phyloP scores from a whole-genome alignment of 2,888 invertebrate species.

The Galerucella calmariensis region DNA sequence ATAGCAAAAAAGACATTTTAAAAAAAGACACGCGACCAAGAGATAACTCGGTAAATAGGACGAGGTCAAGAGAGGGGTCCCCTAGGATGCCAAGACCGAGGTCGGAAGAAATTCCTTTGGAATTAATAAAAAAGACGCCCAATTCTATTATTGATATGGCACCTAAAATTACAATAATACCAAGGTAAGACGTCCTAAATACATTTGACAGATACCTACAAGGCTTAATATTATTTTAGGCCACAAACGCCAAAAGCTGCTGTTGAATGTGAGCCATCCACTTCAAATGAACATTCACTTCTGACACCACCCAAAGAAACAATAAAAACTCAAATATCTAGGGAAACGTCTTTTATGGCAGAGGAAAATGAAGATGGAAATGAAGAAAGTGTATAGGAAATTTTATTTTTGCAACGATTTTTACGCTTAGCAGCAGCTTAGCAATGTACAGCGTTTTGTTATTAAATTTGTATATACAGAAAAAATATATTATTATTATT shows the following conservation, averaged over 20 bases:
- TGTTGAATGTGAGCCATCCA: conserved; percentile 45
- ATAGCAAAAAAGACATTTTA: conserved; percentile 48
- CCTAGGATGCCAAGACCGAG: conserved; percentile 78
- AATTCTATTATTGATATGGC: conserved; percentile 65
- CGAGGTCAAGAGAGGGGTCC: conserved; percentile 77
- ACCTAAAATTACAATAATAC: conserved; percentile 62
- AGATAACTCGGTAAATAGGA: conserved; percentile 50
- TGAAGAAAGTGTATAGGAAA: conserved; percentile 27
- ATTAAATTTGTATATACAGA: conserved; percentile 26
- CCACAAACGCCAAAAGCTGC: conserved; percentile 64
- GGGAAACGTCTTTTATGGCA: conserved; percentile 84
- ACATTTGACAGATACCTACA: too few relatives aligned
- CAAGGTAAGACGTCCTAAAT: conserved; percentile 53
- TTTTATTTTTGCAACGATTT: conserved; percentile 23
- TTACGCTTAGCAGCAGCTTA: conserved; percentile 18
- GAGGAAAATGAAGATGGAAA: conserved; percentile 64
- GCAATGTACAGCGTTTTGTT: conserved; percentile 25
- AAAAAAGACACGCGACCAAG: conserved; percentile 47
- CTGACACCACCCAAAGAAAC: conserved; percentile 42
- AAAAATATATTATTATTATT: conserved; percentile 16
- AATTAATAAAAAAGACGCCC: conserved; percentile 76
- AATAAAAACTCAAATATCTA: conserved; percentile 54
- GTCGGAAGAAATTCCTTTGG: conserved; percentile 84
- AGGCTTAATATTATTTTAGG: conserved; percentile 22
- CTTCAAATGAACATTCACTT: conserved; percentile 32